Conservation (phyloP, 1,140 invertebrate genomes). For the Eriosoma lanigerum region DNA sequence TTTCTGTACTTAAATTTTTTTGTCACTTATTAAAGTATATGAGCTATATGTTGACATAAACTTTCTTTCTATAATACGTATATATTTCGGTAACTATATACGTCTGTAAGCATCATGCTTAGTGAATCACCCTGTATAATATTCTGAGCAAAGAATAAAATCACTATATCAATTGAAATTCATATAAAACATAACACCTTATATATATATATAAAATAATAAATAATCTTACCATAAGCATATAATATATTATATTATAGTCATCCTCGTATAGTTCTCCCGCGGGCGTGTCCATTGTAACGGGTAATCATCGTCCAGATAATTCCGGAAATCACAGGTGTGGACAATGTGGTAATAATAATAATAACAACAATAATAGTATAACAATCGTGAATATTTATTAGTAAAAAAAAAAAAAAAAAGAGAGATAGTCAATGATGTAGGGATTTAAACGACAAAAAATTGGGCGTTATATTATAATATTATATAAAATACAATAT, state of each 20-base stretch:
- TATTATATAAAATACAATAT: background rate
- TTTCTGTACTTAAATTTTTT: too few relatives aligned
- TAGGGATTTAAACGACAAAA: background rate
- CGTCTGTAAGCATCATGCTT: too few relatives aligned
- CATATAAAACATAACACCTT: too few relatives aligned
- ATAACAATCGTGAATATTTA: conserved; percentile 51
- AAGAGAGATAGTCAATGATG: background rate
- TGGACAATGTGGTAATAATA: background rate
- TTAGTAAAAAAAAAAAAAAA: conserved; percentile 27
- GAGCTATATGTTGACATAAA: too few relatives aligned
- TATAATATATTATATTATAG: background rate
- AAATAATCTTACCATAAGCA: background rate
- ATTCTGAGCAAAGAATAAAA: too few relatives aligned
- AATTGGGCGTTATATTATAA: conserved; percentile 15
- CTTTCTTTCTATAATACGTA: too few relatives aligned
- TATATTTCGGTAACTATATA: too few relatives aligned
- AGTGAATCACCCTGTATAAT: too few relatives aligned
- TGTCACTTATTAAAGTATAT: too few relatives aligned
- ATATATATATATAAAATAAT: background rate
- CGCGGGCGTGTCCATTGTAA: conserved; percentile 33
- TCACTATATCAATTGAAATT: too few relatives aligned
- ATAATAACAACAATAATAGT: conserved; percentile 28
- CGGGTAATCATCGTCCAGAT: conserved; percentile 40
- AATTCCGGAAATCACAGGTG: conserved; percentile 42
- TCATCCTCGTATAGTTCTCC: background rate